A percentile compares a stretch with the other conserved stretches of the same genome.
These are phyloP conservation scores for Dendrolimus houi DNA, from an alignment of 2,888 invertebrate species.

Conservation along the genomic window DNA sequence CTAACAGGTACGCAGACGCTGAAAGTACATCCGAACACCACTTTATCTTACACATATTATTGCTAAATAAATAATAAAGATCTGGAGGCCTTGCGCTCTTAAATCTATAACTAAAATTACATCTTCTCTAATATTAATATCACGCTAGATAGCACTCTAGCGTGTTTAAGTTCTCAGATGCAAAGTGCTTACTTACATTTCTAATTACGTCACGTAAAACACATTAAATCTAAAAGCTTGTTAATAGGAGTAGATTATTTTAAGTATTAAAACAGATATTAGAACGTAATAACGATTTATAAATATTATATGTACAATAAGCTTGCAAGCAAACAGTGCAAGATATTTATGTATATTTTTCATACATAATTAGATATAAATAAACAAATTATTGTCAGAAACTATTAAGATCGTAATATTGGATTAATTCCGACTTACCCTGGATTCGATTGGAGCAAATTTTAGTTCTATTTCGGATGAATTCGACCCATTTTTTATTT, in stretches of 20 bases:
- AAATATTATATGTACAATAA: too few species aligned
- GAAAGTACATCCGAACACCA: too few species aligned
- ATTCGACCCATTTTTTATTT: constrained; percentile 20
- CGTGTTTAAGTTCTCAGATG: not conserved
- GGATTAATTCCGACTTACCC: constrained; percentile 31
- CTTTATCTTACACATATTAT: too few species aligned
- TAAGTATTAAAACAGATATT: constrained; percentile 5
- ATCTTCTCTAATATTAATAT: too few species aligned
- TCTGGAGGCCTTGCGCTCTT: too few species aligned
- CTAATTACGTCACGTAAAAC: not conserved
- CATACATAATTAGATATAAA: constrained; percentile 18
- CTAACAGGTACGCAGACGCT: too few species aligned
- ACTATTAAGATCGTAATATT: not conserved
- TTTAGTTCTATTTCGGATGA: constrained; percentile 21
- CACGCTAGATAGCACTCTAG: too few species aligned
- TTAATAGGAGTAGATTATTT: not conserved
- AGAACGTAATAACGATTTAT: too few species aligned
- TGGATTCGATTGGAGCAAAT: constrained; percentile 58
- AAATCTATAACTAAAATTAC: too few species aligned
- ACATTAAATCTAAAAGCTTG: not conserved
- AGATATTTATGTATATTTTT: too few species aligned
- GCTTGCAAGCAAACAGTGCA: too few species aligned
- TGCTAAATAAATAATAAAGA: too few species aligned
- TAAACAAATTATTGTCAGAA: constrained; percentile 2
- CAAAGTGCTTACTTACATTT: not conserved